phyloP scores from a whole-genome alignment of 2,888 invertebrate genomes.

The Aspidiotus destructor region DNA sequence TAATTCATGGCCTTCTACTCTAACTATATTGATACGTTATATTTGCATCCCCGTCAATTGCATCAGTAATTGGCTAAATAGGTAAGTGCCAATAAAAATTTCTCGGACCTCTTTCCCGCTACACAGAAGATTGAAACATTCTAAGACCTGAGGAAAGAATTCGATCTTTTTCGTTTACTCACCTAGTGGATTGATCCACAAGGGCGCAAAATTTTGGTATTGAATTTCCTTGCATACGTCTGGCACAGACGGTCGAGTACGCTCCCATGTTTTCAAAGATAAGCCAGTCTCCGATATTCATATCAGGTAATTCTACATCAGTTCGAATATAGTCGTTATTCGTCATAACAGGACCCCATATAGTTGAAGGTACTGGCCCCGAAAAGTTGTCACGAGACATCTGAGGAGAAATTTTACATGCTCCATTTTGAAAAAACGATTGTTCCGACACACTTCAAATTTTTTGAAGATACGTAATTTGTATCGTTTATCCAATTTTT shows the following conservation, averaged over 20 bases:
- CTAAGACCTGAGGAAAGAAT: slow-evolving; percentile 48
- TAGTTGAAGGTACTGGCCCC: slow-evolving; percentile 47
- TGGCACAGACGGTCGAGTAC: slow-evolving; percentile 85
- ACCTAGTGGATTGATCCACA: slow-evolving; percentile 54
- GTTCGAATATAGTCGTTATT: slow-evolving; percentile 76
- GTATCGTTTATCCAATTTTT: no score
- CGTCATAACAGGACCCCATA: slow-evolving; percentile 98
- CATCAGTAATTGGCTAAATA: no score
- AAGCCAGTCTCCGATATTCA: slow-evolving; percentile 77
- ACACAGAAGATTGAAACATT: no score
- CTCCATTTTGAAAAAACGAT: no score
- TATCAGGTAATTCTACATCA: slow-evolving; percentile 55
- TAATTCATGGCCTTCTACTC: no score
- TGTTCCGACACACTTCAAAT: no score
- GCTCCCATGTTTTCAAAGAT: slow-evolving; percentile 95
- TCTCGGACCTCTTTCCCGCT: no score
- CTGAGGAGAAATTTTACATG: no score
- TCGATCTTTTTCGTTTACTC: slow-evolving; percentile 37
- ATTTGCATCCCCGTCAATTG: no score
- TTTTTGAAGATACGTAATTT: no score
- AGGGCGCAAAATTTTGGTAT: slow-evolving; percentile 62
- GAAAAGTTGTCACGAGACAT: background rate
- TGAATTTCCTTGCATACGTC: slow-evolving; percentile 89
- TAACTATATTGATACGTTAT: no score
- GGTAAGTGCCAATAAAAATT: no score